Conservation (phyloP, 2,797 vertebrate genomes). For the Rhabdomys pumilio region DNA sequence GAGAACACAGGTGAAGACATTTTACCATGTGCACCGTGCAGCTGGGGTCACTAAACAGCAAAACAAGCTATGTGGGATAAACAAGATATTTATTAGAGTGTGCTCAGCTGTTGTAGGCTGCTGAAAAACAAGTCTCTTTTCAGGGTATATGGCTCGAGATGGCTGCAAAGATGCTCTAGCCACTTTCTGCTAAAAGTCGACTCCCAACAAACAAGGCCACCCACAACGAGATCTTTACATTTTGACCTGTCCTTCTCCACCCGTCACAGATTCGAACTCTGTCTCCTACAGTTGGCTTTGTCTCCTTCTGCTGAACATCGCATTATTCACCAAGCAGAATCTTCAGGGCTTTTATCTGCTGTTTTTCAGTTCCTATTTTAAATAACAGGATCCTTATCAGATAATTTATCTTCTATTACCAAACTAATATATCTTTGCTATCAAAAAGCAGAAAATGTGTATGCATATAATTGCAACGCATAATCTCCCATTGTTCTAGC, state of each 20-base stretch:
- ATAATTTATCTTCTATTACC: constrained; percentile 48
- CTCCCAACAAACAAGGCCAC: too few species aligned
- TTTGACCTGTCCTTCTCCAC: not conserved
- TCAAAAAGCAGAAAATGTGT: not conserved
- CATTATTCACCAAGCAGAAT: not conserved
- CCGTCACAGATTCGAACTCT: not conserved
- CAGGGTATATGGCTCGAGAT: too few species aligned
- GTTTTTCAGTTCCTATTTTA: constrained; percentile 19
- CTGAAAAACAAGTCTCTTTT: too few species aligned
- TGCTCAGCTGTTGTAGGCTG: too few species aligned
- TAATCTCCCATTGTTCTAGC: not conserved
- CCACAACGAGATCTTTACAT: not conserved
- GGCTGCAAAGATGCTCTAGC: too few species aligned
- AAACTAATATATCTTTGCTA: constrained; percentile 3
- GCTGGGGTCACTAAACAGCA: too few species aligned
- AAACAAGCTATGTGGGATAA: too few species aligned
- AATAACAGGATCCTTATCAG: constrained; percentile 40
- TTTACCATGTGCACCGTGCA: too few species aligned
- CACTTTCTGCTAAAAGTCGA: too few species aligned
- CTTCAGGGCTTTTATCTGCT: not conserved
- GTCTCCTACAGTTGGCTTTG: not conserved
- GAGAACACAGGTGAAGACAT: too few species aligned
- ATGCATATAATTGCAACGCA: not conserved
- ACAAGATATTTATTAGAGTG: too few species aligned
- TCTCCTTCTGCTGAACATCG: not conserved